phyloP scores from a whole-genome alignment of 2,888 invertebrate species.

The Anaspis maculata region DNA sequence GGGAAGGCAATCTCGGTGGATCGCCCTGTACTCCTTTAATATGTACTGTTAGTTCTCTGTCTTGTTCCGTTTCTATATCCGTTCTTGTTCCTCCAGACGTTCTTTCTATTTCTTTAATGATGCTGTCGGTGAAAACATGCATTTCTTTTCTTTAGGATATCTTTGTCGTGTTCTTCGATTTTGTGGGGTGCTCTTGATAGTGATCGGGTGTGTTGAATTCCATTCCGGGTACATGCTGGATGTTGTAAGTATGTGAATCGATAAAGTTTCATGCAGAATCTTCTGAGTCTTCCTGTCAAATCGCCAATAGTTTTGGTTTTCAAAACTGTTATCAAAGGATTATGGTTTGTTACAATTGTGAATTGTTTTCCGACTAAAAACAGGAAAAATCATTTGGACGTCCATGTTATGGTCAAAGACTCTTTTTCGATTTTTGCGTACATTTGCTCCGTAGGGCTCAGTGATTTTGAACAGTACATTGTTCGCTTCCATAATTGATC shows the following conservation, averaged over 20 bases:
- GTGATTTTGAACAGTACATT: conserved; percentile 30
- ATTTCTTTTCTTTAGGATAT: background rate
- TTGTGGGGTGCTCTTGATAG: background rate
- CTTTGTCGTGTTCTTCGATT: background rate
- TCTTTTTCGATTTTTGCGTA: conserved; percentile 38
- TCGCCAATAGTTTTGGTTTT: conserved; percentile 30
- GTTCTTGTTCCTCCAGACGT: too few relatives aligned
- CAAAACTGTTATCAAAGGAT: conserved; percentile 30
- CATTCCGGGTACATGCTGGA: conserved; percentile 27
- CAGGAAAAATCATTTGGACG: conserved; percentile 29
- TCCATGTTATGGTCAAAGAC: conserved; percentile 30
- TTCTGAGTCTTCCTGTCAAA: conserved; percentile 34
- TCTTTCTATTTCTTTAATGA: background rate
- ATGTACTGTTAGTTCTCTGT: too few relatives aligned
- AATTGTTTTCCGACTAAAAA: conserved; percentile 15
- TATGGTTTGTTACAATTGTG: conserved; percentile 33
- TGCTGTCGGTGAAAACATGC: background rate
- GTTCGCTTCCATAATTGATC: conserved; percentile 3
- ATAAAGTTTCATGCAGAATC: conserved; percentile 29
- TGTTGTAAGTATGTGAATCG: conserved; percentile 22
- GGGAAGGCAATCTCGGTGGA: too few relatives aligned
- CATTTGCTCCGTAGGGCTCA: conserved; percentile 25
- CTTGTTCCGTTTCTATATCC: too few relatives aligned
- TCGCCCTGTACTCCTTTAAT: too few relatives aligned
- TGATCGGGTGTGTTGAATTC: conserved; percentile 24